Conservation (phyloP, 1,140 invertebrate species). For the Nasonia vitripennis region DNA sequence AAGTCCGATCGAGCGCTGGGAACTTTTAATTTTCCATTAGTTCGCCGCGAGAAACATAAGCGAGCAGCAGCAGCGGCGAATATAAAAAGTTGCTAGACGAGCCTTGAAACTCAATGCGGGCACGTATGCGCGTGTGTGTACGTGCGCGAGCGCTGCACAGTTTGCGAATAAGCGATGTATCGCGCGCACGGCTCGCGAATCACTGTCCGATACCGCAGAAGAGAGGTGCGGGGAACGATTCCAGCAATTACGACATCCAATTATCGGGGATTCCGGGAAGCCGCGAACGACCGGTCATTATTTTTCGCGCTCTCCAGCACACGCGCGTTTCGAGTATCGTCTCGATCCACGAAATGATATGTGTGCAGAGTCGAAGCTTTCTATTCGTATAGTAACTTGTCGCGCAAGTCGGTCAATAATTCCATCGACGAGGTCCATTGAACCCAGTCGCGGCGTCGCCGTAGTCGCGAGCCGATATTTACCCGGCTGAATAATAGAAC, state of each 20-base stretch:
- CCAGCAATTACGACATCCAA: slow-evolving; percentile 44
- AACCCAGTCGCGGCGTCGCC: neutral
- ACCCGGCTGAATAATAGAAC: neutral
- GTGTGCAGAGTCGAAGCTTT: no score
- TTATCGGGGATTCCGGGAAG: slow-evolving; percentile 42
- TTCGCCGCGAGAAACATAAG: neutral
- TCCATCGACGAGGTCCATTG: slow-evolving; percentile 36
- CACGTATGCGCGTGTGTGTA: neutral
- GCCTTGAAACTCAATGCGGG: slow-evolving; percentile 23
- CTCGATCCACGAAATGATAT: neutral
- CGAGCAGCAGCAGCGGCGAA: neutral
- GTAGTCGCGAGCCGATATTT: neutral
- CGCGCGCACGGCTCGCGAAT: slow-evolving; percentile 30
- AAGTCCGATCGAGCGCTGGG: neutral
- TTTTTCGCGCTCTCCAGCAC: slow-evolving; percentile 16
- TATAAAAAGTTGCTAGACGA: neutral
- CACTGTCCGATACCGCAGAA: slow-evolving; percentile 15
- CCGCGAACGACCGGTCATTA: slow-evolving; percentile 46
- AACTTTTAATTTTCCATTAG: neutral
- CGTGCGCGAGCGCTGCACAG: neutral
- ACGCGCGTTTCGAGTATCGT: slow-evolving; percentile 51
- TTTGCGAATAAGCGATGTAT: slow-evolving; percentile 20
- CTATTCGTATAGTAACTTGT: no score
- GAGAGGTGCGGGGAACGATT: slow-evolving; percentile 13
- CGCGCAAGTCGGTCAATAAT: slow-evolving; percentile 15